Base-by-base conservation (phyloP, 2,888 invertebrate genomes). In the Stenolophus ochropezus region DNA sequence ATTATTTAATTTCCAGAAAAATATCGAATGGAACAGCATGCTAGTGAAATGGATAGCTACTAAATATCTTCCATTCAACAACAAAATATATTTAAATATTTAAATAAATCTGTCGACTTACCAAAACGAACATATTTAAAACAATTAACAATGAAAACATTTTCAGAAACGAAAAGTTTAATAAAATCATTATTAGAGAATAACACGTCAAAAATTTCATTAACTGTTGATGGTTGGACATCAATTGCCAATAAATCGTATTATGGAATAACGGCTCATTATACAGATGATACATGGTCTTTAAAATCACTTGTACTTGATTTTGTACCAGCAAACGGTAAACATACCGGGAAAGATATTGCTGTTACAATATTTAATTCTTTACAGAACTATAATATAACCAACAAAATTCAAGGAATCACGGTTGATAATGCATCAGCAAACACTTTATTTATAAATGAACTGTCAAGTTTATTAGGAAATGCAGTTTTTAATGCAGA, bases 261-360 rank as follows among this genome's bases (percentile, higher is more conserved):
- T n/a, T 76, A 76, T 16, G 76, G 76, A 16, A 76, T 84, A 2
- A 84, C 83, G 0, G 81, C 75, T 16, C 83, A 84, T 82, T 84
- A 79, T n/a, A 65, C 83, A 4, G 77, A 84, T 65, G 1, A 53
- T 16, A 27, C 83, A 20, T 84, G 82, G 83, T 65, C 51, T 5
- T 47, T 84, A 1, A 83, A 83, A 61, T 83, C 84, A 2, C 8
- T 84, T 6, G 84, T 83, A 4, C 21, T 84, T 4, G 84, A 84
- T 83, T 84, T 84, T 49, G 76, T 83, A 14, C 83, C 83, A 5
- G 75, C 83, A 0, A n/a, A 82, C 53, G 83, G 85, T 18, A 79
- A 82, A 77, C 86, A 86, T 82, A 84, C 85, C 20, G 85, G 85
- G n/a, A 47, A 75, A 82, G 85, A 85, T 75, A 85, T 85, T 42